Evolutionary conservation across 1,140 invertebrate genomes (phyloP).

Genomic region (Drosophila sechellia): DNA sequence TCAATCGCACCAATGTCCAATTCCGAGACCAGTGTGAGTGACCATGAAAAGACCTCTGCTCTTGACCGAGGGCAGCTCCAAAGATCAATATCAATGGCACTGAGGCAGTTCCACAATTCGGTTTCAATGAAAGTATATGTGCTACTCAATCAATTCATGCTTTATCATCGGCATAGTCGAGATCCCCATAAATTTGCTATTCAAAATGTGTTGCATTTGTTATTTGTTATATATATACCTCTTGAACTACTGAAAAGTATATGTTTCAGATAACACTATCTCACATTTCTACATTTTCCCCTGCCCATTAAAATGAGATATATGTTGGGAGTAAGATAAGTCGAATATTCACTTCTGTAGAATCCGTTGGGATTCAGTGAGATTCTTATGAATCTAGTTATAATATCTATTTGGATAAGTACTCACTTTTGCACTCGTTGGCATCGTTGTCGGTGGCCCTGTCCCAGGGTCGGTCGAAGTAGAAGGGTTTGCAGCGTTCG

Average conservation of each 20-base stretch:
- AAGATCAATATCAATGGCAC: conserved; percentile 8
- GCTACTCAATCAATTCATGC: conserved; percentile 3
- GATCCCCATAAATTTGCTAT: no score
- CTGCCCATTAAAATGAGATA: no score
- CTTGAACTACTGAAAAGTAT: no score
- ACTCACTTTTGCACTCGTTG: conserved; percentile 98
- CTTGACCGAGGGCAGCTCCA: conserved; percentile 28
- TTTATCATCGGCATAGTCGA: background rate
- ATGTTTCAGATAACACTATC: background rate
- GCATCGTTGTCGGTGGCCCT: conserved; percentile 97
- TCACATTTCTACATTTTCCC: background rate
- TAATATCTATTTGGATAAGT: background rate
- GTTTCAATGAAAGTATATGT: conserved; percentile 22
- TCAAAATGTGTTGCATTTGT: no score
- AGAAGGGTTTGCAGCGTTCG: conserved; percentile 99
- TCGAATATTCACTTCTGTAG: no score
- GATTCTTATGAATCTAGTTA: no score
- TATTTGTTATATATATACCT: no score
- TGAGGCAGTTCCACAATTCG: background rate
- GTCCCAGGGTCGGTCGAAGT: conserved; percentile 99
- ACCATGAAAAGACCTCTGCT: conserved; percentile 50
- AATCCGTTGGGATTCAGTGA: no score
- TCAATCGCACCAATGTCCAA: conserved; percentile 37
- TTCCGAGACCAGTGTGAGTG: conserved; percentile 34
- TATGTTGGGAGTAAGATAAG: no score